Evolutionary conservation across 2,888 invertebrate genomes (phyloP), one percentile per base, ranked within the genome.

Genomic region (Leptinotarsa tumamoca): DNA sequence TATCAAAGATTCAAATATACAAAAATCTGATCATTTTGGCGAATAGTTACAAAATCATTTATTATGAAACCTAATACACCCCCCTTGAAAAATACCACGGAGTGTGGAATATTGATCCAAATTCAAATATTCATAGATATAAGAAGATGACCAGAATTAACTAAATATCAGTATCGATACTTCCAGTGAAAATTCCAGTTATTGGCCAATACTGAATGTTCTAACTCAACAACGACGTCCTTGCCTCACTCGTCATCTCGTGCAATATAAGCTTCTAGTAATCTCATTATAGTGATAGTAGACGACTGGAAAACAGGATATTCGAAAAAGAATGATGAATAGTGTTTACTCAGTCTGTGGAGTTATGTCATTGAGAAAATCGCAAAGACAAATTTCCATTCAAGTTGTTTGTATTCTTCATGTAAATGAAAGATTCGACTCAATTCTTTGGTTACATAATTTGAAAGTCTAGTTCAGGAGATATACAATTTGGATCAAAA

Each of bases 291-390:
- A 72, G 72, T 75, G 73, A 43, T 58, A 58, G 58, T 23, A 17
- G 71, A 71, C 67, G 50, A 61, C 63, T 43, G 67, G 58, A 73
- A 73, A 76, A 76, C 76, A 76, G 76, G 76, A 76, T 73, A 76
- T 66, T 52, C 4, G 27, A 33, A 68, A 56, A 76, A 68, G 18
- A 69, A 75, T 52, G 69, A 75, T 18, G 10, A 63, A 49, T 18
- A 4, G 69, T 76, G 73, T 71, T 76, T 76, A 76, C 76, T 68
- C 43, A 49, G 73, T 56, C 69, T 68, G 54, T 58, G 67, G 63
- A 74, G 63, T 76, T 76, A 76, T 71, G 76, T 76, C 76, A 76
- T 73, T 76, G 27, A 70, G 68, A 73, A 71, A 71, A 71, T 51
- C n/a, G 68, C 71, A 72, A 52, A 63, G 63, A 63, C 63, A n/a